A percentile compares a stretch with the other conserved stretches of the same genome.
Evolutionary conservation across 2,888 invertebrate species (phyloP).

Genomic region (Lepas anatifera): DNA sequence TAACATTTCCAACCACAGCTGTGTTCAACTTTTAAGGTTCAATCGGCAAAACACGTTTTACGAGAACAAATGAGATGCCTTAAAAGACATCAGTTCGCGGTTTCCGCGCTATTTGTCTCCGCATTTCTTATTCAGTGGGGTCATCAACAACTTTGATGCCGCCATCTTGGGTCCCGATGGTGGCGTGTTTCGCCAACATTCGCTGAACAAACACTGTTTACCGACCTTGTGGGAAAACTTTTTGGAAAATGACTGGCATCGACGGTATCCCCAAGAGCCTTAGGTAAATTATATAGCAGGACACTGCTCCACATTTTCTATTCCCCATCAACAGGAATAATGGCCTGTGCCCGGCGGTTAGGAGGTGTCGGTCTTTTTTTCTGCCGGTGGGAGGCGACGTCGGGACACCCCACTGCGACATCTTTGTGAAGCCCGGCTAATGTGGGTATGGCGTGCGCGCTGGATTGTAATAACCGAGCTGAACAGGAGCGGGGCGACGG

Average conservation of each 20-base stretch:
- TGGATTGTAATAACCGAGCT: neutral
- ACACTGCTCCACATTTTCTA: too few relatives aligned
- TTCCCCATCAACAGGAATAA: too few relatives aligned
- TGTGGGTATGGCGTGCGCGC: neutral
- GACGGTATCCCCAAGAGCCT: too few relatives aligned
- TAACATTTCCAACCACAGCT: neutral
- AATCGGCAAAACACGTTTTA: slow-evolving; percentile 1
- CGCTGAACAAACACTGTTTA: neutral
- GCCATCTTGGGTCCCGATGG: neutral
- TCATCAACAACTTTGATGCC: neutral
- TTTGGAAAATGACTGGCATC: too few relatives aligned
- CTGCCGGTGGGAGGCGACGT: too few relatives aligned
- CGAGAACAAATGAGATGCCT: neutral
- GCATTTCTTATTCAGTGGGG: neutral
- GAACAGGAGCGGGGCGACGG: too few relatives aligned
- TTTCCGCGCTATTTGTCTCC: neutral
- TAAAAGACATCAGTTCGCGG: neutral
- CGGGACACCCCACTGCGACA: neutral
- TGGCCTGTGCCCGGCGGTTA: too few relatives aligned
- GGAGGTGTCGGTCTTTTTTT: too few relatives aligned
- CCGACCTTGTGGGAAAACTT: neutral
- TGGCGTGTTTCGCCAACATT: too few relatives aligned
- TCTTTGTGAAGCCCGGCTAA: too few relatives aligned
- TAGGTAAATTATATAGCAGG: too few relatives aligned
- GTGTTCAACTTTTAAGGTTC: neutral